Conservation (phyloP, 2,797 vertebrate genomes). For the Pipistrellus pipistrellus region DNA sequence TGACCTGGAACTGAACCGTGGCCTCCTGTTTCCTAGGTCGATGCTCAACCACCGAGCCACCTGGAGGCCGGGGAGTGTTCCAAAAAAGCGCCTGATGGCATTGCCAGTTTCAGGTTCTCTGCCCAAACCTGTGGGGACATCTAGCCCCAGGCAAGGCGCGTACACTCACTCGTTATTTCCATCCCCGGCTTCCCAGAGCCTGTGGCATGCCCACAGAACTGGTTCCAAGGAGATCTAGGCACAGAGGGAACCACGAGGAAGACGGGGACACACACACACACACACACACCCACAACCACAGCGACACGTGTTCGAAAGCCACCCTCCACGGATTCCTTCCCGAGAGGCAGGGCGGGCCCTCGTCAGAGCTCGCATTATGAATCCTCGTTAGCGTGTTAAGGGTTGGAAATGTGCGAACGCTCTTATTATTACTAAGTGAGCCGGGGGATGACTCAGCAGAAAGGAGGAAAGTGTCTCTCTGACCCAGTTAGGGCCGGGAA, state of each 20-base stretch:
- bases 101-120: background rate
- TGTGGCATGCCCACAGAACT: background rate
- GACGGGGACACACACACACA: too few species aligned
- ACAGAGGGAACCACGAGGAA: background rate
- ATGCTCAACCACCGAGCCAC: background rate
- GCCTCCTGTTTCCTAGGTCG: background rate
- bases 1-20: background rate
- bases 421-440: conserved; percentile 23
- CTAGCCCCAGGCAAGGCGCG: background rate
- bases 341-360: background rate
- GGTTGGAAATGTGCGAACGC: background rate
- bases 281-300: background rate
- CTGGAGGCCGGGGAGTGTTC: too few species aligned
- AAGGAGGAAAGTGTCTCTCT: conserved; percentile 42
- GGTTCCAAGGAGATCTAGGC: background rate
- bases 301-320: background rate
- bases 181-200: background rate
- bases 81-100: too few species aligned
- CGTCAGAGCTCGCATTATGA: background rate
- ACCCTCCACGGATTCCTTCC: background rate
- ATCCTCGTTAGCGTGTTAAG: conserved; percentile 45
- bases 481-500: conserved; percentile 72
- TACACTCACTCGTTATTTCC: background rate
- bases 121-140: background rate
- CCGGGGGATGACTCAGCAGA: conserved; percentile 75